A percentile compares a stretch with the other conserved stretches of the same genome.
phyloP scores from a whole-genome alignment of 2,888 invertebrate species.

The Yponomeuta plumbellus region DNA sequence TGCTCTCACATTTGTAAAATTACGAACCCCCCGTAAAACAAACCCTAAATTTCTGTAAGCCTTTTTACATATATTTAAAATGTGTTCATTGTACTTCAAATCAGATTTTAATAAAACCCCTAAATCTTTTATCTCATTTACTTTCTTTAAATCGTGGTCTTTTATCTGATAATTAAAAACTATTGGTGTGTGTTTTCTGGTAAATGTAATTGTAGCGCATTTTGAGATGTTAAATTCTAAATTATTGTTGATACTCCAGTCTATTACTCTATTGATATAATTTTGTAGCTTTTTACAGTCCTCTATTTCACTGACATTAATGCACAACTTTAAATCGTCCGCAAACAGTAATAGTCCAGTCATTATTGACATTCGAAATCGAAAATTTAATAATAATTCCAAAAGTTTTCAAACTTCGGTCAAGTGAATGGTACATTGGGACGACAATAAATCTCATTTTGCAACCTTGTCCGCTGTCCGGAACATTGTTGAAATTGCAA shows the following conservation, averaged over 20 bases:
- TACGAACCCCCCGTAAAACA: slow-evolving; percentile 9
- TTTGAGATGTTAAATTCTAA: slow-evolving; percentile 7
- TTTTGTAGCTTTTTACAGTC: slow-evolving; percentile 8
- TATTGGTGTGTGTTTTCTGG: not conserved
- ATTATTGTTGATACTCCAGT: not conserved
- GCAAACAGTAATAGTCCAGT: too few relatives aligned
- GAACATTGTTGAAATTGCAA: too few relatives aligned
- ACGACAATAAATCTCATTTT: too few relatives aligned
- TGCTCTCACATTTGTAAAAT: slow-evolving; percentile 17
- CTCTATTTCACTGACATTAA: not conserved
- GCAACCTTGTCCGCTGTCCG: too few relatives aligned
- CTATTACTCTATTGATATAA: slow-evolving; percentile 9
- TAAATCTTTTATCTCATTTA: slow-evolving; percentile 4
- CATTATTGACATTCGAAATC: too few relatives aligned
- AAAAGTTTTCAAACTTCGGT: too few relatives aligned
- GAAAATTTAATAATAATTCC: too few relatives aligned
- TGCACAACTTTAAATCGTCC: slow-evolving; percentile 13
- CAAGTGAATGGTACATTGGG: too few relatives aligned
- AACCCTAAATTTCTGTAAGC: slow-evolving; percentile 20
- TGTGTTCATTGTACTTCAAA: slow-evolving; percentile 17
- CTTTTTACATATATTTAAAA: slow-evolving; percentile 18
- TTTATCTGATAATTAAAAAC: not conserved
- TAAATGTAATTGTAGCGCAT: not conserved
- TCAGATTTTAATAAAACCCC: slow-evolving; percentile 2
- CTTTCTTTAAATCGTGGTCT: not conserved